Conservation (phyloP, 2,888 invertebrate genomes). For the Megaustenia siamemsis region DNA sequence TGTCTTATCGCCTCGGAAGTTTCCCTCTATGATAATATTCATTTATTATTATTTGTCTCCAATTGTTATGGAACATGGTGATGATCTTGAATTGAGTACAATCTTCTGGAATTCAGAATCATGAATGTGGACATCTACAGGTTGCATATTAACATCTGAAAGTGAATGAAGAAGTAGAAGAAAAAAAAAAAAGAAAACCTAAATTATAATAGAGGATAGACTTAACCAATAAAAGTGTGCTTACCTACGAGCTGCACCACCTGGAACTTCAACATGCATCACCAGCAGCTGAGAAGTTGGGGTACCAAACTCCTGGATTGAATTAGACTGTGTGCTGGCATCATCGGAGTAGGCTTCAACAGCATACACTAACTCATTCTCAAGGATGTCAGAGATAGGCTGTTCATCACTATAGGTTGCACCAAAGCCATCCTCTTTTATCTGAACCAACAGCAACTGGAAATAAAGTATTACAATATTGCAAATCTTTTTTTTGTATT, state of each 20-base stretch:
- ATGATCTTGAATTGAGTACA: no score
- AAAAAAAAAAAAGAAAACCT: no score
- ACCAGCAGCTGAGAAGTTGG: constrained; percentile 68
- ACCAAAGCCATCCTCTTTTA: constrained; percentile 87
- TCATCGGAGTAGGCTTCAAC: constrained; percentile 74
- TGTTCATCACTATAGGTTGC: constrained; percentile 82
- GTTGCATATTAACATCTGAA: no score
- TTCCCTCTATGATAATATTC: no score
- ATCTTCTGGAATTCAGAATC: no score
- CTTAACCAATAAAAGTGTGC: not conserved
- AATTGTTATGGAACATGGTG: no score
- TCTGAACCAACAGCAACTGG: constrained; percentile 90
- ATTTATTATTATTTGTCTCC: no score
- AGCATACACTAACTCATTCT: constrained; percentile 77
- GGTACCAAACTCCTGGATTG: constrained; percentile 59
- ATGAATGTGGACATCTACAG: no score
- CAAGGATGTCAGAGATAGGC: constrained; percentile 76
- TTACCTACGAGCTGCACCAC: constrained; percentile 44
- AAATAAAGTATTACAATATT: constrained; percentile 40
- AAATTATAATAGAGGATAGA: no score
- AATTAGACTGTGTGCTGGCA: constrained; percentile 36
- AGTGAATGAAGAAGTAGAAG: no score
- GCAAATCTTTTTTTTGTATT: no score
- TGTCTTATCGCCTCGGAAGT: no score
- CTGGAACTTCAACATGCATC: constrained; percentile 65